phyloP scores from a whole-genome alignment of 2,113 vertebrate genomes.

The Furnarius figulus region DNA sequence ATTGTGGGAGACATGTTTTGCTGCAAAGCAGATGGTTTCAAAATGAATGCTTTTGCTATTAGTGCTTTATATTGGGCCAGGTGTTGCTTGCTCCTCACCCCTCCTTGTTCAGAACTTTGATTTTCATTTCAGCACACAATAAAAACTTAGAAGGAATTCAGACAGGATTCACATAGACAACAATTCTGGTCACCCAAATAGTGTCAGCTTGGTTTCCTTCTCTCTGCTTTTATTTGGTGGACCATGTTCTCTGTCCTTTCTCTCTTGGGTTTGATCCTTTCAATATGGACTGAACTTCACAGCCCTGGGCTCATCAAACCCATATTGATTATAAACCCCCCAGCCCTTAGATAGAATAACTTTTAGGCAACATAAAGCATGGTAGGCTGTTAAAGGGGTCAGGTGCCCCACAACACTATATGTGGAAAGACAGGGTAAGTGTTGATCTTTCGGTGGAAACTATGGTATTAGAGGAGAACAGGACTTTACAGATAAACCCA shows the following conservation, averaged over 20 bases:
- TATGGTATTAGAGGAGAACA: not conserved
- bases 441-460: not conserved
- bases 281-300: not conserved
- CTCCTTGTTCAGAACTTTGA: not conserved
- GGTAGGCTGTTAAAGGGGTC: not conserved
- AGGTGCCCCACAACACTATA: not conserved
- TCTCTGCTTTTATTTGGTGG: not conserved
- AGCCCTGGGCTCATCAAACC: not conserved
- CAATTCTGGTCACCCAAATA: not conserved
- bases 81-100: not conserved
- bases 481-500: not conserved
- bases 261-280: not conserved
- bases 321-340: not conserved
- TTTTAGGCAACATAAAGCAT: not conserved
- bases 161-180: not conserved
- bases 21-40: not conserved
- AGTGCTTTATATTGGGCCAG: not conserved
- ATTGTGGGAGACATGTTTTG: not conserved
- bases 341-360: not conserved
- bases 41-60: not conserved
- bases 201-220: not conserved
- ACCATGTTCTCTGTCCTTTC: not conserved
- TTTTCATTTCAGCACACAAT: not conserved
- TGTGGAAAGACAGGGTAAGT: not conserved
- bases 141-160: not conserved